A percentile compares a stretch with the other conserved stretches of the same genome.
Conservation (phyloP, 2,113 vertebrate genomes). For the Lamprotornis superbus region DNA sequence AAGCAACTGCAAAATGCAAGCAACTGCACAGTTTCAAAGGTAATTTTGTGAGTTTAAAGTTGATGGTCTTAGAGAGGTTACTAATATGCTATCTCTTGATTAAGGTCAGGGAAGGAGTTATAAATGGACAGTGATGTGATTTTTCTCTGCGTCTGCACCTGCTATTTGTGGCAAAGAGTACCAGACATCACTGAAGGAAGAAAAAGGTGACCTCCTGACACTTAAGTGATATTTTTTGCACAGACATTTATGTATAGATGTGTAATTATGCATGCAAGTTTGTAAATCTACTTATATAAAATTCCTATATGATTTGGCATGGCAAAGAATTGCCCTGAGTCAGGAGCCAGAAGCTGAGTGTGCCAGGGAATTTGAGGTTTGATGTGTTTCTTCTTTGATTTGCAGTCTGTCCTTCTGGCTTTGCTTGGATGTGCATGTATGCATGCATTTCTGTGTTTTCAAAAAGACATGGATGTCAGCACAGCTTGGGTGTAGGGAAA, state of each 20-base stretch:
- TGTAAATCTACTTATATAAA: neutral
- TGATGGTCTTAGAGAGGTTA: neutral
- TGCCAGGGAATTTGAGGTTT: neutral
- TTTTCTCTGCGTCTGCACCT: neutral
- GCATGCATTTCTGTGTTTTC: neutral
- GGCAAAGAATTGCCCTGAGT: neutral
- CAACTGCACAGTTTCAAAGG: neutral
- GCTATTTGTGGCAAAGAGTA: neutral
- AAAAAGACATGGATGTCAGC: neutral
- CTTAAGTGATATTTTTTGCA: neutral
- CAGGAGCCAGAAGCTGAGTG: neutral
- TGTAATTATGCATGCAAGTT: neutral
- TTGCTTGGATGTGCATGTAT: neutral
- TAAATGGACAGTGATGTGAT: neutral
- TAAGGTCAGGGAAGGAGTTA: neutral
- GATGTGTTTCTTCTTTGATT: neutral
- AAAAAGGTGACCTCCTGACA: neutral
- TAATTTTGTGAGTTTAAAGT: neutral
- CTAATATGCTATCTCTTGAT: neutral
- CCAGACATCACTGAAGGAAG: neutral
- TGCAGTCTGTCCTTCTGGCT: neutral
- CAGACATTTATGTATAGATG: neutral
- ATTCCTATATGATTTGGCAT: neutral
- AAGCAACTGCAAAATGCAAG: neutral
- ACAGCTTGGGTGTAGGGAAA: neutral